These are phyloP conservation scores for Tinamus guttatus DNA, from an alignment of 2,113 vertebrate species.

Conservation along the genomic window DNA sequence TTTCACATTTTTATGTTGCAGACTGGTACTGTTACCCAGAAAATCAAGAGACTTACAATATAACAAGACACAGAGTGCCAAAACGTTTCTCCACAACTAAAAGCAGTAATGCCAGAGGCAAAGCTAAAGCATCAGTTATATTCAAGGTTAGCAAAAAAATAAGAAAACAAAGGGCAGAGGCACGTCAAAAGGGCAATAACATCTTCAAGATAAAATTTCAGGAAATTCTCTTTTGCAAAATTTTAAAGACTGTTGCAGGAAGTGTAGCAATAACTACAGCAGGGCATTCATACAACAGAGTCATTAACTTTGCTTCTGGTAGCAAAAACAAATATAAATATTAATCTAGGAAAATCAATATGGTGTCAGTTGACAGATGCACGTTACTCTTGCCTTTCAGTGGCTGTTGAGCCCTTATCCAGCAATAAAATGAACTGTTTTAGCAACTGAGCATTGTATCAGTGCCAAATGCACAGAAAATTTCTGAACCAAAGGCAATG, in stretches of 20 bases:
- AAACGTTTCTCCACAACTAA: not conserved
- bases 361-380: not conserved
- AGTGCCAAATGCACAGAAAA: not conserved
- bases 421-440: not conserved
- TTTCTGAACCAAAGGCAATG: not conserved
- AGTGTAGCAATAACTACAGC: not conserved
- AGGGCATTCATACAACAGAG: not conserved
- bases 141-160: not conserved
- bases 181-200: not conserved
- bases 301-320: not conserved
- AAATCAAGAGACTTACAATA: not conserved
- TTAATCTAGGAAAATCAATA: not conserved
- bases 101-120: not conserved
- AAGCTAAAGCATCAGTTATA: not conserved
- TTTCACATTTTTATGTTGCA: not conserved
- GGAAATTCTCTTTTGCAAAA: not conserved
- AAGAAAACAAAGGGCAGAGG: not conserved
- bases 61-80: not conserved
- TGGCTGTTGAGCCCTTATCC: not conserved
- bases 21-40: conserved; percentile 24
- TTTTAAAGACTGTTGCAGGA: not conserved
- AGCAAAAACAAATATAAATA: not conserved
- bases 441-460: not conserved
- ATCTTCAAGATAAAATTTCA: not conserved
- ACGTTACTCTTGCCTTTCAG: not conserved